Base-by-base conservation (phyloP, 1,140 invertebrate species). In the Varroa destructor region DNA sequence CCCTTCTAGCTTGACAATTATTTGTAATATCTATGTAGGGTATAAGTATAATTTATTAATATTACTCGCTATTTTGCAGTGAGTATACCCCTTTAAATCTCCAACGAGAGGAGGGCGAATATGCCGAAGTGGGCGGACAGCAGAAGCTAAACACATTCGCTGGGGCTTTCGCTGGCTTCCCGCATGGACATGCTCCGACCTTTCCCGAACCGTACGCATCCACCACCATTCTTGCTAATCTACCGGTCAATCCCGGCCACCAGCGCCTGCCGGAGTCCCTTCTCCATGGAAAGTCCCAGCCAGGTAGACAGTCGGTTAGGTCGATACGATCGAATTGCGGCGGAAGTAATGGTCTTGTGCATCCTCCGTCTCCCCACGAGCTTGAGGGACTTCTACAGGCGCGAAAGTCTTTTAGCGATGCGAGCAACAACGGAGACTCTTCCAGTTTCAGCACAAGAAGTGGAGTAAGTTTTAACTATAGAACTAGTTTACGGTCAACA, bases 351-450 rank as follows among this genome's bases (percentile, higher is more conserved):
- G 61, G 61, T 43, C 37, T 67, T 0, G 8, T 8, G 46, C 61
- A 67, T 40, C 61, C 61, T 40, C 46, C 46, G 3, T 51, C 46
- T 5, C 46, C 61, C 10, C 61, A 67, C 40, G 61, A 67, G 61
- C 46, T 67, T 3, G 61, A 67, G 46, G 61, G 61, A 14, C 61
- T 67, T 14, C 61, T 67, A 12, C 61, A 67, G 61, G 61, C 61
- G 61, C 61, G 61, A 8, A 67, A 67, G 46, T 67, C 61, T 1
- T 67, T 67, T 37, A 67, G 61, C 37, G 61, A 67, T 46, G 61
- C 61, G 12, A 67, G 61, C 61, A 67, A 67, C 61, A 67, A 67
- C 61, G 61, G 61, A 37, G 61, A 67, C 36, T 67, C 61, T 12
- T 67, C 61, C 12, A 67, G 61, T 37, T 67, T 43, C 61, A 67